Evolutionary conservation across 2,888 invertebrate genomes (phyloP).

Genomic region (Scaptomyza tumidula): DNA sequence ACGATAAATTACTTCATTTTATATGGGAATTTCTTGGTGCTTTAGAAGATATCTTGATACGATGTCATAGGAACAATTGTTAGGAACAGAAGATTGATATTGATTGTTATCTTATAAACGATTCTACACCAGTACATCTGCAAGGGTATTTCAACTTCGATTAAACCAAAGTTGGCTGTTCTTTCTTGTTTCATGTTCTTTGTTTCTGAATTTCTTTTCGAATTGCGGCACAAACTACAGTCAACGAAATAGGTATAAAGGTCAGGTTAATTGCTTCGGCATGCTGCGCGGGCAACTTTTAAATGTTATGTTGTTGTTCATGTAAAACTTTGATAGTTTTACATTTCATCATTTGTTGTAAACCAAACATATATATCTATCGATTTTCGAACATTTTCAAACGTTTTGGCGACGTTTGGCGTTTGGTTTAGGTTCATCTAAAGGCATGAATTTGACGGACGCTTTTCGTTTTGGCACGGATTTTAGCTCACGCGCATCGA

Average conservation of each 20-base stretch:
- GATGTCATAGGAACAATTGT: background rate
- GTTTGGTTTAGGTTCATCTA: conserved; percentile 83
- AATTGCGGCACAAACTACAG: conserved; percentile 83
- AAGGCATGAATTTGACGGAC: conserved; percentile 84
- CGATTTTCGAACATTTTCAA: conserved; percentile 32
- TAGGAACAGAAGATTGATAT: too few relatives aligned
- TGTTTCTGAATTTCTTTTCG: conserved; percentile 24
- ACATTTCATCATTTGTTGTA: conserved; percentile 42
- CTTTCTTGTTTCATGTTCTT: conserved; percentile 19
- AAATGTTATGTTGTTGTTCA: conserved; percentile 11
- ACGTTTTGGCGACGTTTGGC: conserved; percentile 18
- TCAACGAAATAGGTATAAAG: conserved; percentile 84
- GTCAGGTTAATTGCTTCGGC: conserved; percentile 64
- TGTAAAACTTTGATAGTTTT: conserved; percentile 31
- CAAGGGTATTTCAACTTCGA: conserved; percentile 21
- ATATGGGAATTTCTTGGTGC: too few relatives aligned
- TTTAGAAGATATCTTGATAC: too few relatives aligned
- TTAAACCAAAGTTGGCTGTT: conserved; percentile 9
- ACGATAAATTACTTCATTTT: too few relatives aligned
- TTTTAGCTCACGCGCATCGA: conserved; percentile 67
- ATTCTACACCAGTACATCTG: conserved; percentile 7
- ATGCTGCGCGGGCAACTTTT: conserved; percentile 20
- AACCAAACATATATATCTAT: conserved; percentile 25
- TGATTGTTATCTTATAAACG: background rate
- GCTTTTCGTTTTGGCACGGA: conserved; percentile 84